Base-by-base conservation (phyloP, 2,113 vertebrate species). In the Stictonetta naevosa region DNA sequence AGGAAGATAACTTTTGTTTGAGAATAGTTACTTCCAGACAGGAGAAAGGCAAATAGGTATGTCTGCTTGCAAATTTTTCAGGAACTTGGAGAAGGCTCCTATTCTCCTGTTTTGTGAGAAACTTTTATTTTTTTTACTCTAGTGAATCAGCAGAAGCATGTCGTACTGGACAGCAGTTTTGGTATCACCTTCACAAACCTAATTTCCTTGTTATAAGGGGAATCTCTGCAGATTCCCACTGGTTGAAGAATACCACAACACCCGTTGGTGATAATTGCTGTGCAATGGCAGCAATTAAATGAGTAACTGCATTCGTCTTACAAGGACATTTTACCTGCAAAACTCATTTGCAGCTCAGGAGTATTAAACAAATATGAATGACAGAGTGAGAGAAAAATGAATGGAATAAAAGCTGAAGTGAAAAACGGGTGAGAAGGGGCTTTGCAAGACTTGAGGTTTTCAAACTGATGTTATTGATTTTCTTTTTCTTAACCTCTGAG, bases 261-360 rank as follows among this genome's bases (percentile, higher is more conserved):
- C 50, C 36, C 73, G 3, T 4, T 18, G 23, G 22, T 36, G 38
- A 76, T 26, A 10, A n/a, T 1, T 25, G 33, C 8, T 1, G 1
- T 34, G 52, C 53, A 71, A 26, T 8, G 29, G 33, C 28, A 88
- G 71, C 38, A 90, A 64, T 56, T 85, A 59, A 40, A 58, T 7
- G 4, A 44, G 13, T 46, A 83, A 58, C 33, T 66, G 6, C 31
- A 28, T n/a, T n/a, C 48, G 31, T n/a, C 28, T 44, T 42, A 42
- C 0, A 40, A 0, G 3, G 88, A 64, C 9, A 42, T 52, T 52
- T 85, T 79, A 38, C 31, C n/a, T 55, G 55, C 8, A 75, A 81
- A 72, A 80, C 22, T 19, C 33, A 58, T 60, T 69, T 59, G 36
- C 14, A n/a, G 25, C 40, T 63, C n/a, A 29, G 26, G 9, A 58